A percentile compares a stretch with the other conserved stretches of the same genome.
phyloP scores from a whole-genome alignment of 2,797 vertebrate genomes.

The Eremophila alpestris region DNA sequence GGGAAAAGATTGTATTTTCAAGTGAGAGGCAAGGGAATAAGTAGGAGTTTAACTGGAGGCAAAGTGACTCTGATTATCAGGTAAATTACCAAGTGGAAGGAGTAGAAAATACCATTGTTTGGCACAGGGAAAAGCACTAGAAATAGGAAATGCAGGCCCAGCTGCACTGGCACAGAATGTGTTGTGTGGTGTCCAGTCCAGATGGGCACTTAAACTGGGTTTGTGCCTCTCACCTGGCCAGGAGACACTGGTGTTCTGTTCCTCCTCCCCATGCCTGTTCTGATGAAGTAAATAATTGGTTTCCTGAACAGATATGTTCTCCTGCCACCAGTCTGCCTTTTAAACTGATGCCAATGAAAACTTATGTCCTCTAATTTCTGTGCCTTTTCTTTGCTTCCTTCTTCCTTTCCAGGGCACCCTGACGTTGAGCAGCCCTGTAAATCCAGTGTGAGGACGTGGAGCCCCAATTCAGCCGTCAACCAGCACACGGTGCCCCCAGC shows the following conservation, averaged over 20 bases:
- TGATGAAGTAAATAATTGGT: background rate
- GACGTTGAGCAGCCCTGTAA: conserved; percentile 97
- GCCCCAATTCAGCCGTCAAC: conserved; percentile 87
- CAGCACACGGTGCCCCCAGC: conserved; percentile 84
- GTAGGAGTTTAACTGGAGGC: background rate
- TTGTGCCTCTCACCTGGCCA: background rate
- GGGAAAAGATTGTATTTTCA: background rate
- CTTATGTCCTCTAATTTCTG: background rate
- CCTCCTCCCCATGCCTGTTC: background rate
- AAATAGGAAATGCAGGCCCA: background rate
- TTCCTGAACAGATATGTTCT: background rate
- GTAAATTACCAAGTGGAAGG: conserved; percentile 8
- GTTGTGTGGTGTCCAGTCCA: background rate
- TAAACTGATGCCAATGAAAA: background rate
- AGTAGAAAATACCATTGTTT: background rate
- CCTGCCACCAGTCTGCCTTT: background rate
- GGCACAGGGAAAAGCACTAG: background rate
- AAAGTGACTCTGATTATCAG: background rate
- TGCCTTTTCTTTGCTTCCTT: background rate
- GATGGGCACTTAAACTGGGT: background rate
- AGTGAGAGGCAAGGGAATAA: background rate
- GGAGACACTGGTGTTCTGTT: background rate
- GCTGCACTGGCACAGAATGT: background rate
- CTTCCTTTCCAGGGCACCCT: conserved; percentile 83
- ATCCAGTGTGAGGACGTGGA: conserved; percentile 96